phyloP scores from a whole-genome alignment of 2,888 invertebrate species.

The Euproctis similis region DNA sequence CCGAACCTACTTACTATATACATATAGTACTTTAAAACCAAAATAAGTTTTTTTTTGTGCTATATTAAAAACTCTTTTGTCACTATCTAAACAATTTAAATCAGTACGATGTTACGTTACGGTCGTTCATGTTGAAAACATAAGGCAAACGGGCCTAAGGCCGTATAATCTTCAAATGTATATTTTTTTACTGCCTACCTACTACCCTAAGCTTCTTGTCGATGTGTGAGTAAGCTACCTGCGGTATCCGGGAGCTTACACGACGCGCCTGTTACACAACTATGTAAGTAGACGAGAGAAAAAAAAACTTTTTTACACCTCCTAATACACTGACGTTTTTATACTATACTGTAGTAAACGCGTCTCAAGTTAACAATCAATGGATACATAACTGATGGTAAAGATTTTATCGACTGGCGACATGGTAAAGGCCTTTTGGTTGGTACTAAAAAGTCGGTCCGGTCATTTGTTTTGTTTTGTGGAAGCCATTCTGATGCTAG shows the following conservation, averaged over 20 bases:
- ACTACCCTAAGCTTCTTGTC: constrained; percentile 35
- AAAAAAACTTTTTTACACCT: constrained; percentile 49
- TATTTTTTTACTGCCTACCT: constrained; percentile 35
- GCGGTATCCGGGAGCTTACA: constrained; percentile 58
- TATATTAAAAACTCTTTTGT: too few species aligned
- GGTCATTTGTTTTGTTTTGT: constrained; percentile 10
- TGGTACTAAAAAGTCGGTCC: background rate
- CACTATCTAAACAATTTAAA: background rate
- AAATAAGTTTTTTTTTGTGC: too few species aligned
- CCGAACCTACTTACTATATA: too few species aligned
- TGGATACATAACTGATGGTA: constrained; percentile 11
- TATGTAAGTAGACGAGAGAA: constrained; percentile 53
- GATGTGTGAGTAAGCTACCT: constrained; percentile 61
- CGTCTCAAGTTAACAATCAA: constrained; percentile 18
- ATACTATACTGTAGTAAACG: constrained; percentile 24
- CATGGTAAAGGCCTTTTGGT: background rate
- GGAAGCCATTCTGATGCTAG: constrained; percentile 29
- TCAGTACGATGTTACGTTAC: constrained; percentile 1
- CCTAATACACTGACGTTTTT: constrained; percentile 43
- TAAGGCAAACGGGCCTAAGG: constrained; percentile 17
- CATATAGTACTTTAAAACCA: too few species aligned
- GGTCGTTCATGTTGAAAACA: too few species aligned
- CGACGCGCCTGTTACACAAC: constrained; percentile 47
- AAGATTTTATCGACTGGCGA: constrained; percentile 5
- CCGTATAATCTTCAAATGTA: constrained; percentile 13